These are phyloP conservation scores for Campylomormyrus numenius DNA, from an alignment of 2,113 vertebrate genomes.

Conservation along the genomic window DNA sequence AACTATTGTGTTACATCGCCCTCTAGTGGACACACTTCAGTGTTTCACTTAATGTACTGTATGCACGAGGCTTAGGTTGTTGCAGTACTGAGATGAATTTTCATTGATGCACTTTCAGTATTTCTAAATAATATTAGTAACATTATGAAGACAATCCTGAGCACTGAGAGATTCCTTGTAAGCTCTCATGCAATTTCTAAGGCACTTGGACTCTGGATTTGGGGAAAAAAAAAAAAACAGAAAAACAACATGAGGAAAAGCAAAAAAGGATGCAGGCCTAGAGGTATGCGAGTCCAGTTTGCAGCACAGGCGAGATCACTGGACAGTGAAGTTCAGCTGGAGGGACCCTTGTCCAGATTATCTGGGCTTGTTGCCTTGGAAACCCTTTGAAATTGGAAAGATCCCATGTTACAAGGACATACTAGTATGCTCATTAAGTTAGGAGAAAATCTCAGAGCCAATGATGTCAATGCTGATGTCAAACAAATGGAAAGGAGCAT, in stretches of 20 bases:
- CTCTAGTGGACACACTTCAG: slow-evolving; percentile 8
- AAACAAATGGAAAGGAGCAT: background rate
- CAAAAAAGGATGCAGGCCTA: background rate
- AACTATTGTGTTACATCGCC: background rate
- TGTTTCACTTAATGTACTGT: background rate
- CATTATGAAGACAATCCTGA: background rate
- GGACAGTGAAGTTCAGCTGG: background rate
- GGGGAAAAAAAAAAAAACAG: background rate
- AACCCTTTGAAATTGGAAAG: slow-evolving; percentile 3
- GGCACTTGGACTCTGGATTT: background rate
- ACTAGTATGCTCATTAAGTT: background rate
- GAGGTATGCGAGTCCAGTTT: background rate
- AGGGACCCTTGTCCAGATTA: background rate
- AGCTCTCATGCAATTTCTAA: background rate
- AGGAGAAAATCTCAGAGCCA: background rate
- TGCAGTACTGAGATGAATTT: background rate
- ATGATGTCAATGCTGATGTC: background rate
- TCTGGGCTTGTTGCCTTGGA: background rate
- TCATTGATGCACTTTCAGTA: background rate
- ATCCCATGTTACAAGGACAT: background rate
- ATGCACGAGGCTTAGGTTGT: background rate
- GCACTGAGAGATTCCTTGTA: background rate
- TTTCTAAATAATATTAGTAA: background rate
- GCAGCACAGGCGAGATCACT: background rate
- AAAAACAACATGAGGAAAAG: background rate